Evolutionary conservation across 1,140 invertebrate genomes (phyloP), one percentile per base, ranked within the genome.

Genomic region (Luehdorfia chinensis): DNA sequence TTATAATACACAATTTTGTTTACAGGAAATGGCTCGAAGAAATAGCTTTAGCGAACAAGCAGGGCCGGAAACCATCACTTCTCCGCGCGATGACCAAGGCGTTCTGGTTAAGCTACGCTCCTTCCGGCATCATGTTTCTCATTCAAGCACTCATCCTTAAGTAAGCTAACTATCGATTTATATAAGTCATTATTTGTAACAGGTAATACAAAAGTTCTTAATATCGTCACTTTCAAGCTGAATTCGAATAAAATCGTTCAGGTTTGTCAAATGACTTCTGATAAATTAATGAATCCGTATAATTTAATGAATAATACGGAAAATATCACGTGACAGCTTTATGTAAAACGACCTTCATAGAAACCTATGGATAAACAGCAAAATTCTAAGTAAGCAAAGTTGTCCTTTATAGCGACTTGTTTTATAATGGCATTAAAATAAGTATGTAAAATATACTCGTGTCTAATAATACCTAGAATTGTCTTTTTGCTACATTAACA

Each of bases 21-120:
- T 70, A 66, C 75, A 86, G 83, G 66, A 86, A 86, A 83, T 86
- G 83, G 83, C 45, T 84, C 23, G 80, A 84, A 68, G 80, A 86
- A 70, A 80, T 84, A 47, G 68, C 78, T 47, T 58, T 84, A 47
- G 83, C 83, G 7, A 71, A 59, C 75, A 75, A 74, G 31, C 72
- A 76, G 47, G 72, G 80, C 36, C 58, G 83, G 47, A 84, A 84
- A 50, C 83, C 83, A 30, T 86, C 83, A 14, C 75, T 84, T 44
- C 76, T 84, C 37, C 76, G 79, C 13, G 83, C 83, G 5, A 80
- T 86, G 76, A 76, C 72, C 44, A 86, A 86, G 61, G 59, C 84
- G 1, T 81, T 76, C 71, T 86, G 83, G 83, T 69, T 81, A 55
- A 86, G 83, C 51, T 86, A 80, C 55, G 76, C 76, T 25, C 79